A percentile compares a stretch with the other conserved stretches of the same genome.
Conservation (phyloP, 2,113 vertebrate species). For the Stigmatopora nigra region DNA sequence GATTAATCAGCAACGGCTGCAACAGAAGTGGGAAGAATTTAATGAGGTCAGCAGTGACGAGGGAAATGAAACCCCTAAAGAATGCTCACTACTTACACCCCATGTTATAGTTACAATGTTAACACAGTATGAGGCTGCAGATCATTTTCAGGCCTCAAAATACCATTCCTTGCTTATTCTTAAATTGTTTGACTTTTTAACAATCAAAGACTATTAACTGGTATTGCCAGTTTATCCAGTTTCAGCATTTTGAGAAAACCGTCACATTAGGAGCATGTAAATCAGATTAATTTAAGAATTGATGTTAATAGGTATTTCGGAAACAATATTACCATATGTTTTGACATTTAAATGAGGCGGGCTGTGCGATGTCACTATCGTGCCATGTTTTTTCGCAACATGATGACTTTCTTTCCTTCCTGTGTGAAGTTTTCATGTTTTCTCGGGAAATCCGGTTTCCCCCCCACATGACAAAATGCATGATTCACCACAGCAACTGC, state of each 20-base stretch:
- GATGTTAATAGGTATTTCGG: background rate
- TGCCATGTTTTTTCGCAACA: no score
- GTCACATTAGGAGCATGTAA: background rate
- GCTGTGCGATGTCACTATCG: no score
- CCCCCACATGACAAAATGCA: no score
- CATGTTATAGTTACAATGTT: background rate
- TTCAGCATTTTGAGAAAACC: background rate
- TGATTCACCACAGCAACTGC: no score
- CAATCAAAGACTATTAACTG: background rate
- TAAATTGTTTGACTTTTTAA: background rate
- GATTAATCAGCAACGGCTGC: background rate
- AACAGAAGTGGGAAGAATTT: background rate
- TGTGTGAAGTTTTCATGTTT: no score
- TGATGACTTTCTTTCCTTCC: no score
- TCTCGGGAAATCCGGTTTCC: no score
- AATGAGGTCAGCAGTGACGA: background rate
- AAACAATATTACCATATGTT: background rate
- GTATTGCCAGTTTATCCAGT: background rate
- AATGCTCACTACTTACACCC: background rate
- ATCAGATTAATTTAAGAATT: background rate
- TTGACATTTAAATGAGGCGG: no score
- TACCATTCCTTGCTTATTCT: background rate
- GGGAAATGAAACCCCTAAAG: background rate
- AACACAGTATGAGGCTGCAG: background rate
- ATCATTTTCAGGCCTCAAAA: background rate